phyloP scores from a whole-genome alignment of 2,113 vertebrate species.

The Cathartes aura region DNA sequence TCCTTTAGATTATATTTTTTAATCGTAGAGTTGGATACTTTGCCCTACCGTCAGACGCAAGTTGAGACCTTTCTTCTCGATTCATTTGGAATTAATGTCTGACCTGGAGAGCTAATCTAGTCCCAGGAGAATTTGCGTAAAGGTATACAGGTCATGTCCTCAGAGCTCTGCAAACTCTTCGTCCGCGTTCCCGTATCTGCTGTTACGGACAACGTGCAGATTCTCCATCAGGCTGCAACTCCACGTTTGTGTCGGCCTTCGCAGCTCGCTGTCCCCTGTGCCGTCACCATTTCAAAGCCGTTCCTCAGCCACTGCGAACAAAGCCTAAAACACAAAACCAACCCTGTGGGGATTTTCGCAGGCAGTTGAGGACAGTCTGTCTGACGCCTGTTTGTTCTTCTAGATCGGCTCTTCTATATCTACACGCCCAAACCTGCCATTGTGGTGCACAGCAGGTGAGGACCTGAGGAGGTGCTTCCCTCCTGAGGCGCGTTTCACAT shows the following conservation, averaged over 20 bases:
- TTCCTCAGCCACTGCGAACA: no score
- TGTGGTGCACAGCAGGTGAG: slow-evolving; percentile 90
- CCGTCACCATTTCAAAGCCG: neutral
- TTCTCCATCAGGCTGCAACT: neutral
- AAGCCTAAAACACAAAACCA: neutral
- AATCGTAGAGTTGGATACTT: neutral
- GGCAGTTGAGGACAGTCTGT: neutral
- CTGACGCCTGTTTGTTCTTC: neutral
- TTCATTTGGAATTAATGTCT: neutral
- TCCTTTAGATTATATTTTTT: neutral
- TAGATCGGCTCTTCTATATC: slow-evolving; percentile 91
- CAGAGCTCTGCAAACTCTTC: neutral
- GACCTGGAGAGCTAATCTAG: neutral
- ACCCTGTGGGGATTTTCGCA: neutral
- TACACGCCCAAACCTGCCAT: slow-evolving; percentile 94
- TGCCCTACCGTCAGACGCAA: neutral
- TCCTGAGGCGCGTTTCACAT: fast-evolving
- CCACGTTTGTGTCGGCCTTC: fast-evolving
- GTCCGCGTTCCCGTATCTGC: no score
- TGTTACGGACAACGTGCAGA: fast-evolving
- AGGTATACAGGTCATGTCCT: neutral
- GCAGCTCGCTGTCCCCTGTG: neutral
- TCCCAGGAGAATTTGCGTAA: neutral
- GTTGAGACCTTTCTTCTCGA: neutral
- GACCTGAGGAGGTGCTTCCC: neutral